Evolutionary conservation across 2,888 invertebrate genomes (phyloP).

Genomic region (Epinotia demarniana): DNA sequence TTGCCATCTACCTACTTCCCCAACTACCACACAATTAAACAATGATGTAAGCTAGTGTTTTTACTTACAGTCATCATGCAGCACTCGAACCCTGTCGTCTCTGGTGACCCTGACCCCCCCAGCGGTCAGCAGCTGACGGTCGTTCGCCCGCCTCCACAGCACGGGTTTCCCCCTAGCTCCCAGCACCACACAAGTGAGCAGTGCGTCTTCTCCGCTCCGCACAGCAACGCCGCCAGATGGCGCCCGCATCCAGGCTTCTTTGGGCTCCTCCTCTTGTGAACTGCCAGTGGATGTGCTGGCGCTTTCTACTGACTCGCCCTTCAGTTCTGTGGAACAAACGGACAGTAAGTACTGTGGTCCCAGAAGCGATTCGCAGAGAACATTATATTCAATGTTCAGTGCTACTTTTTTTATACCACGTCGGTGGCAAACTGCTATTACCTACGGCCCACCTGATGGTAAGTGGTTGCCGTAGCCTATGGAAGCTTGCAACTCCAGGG

Average conservation of each 20-base stretch:
- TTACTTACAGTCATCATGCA: conserved; percentile 90
- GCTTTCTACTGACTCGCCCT: conserved; percentile 62
- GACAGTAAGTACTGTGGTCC: not conserved
- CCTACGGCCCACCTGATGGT: no score
- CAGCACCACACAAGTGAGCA: conserved; percentile 92
- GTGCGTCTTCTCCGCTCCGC: conserved; percentile 88
- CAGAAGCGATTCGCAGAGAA: no score
- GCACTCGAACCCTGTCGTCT: conserved; percentile 88
- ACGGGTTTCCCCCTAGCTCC: conserved; percentile 89
- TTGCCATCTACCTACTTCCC: no score
- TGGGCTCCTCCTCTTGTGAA: conserved; percentile 70
- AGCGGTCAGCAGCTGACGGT: conserved; percentile 89
- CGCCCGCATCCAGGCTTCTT: conserved; percentile 73
- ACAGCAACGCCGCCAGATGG: conserved; percentile 73
- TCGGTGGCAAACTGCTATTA: no score
- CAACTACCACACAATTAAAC: no score
- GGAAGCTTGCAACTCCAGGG: no score
- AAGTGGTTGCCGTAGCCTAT: no score
- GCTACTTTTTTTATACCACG: no score
- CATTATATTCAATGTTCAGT: no score
- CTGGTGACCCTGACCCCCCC: conserved; percentile 90
- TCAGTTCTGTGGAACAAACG: conserved; percentile 61
- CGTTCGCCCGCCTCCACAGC: conserved; percentile 89
- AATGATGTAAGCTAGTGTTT: not conserved
- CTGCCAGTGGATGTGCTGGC: conserved; percentile 66